These are phyloP conservation scores for Phytoseiulus persimilis DNA, from an alignment of 2,888 invertebrate species.

Conservation along the genomic window DNA sequence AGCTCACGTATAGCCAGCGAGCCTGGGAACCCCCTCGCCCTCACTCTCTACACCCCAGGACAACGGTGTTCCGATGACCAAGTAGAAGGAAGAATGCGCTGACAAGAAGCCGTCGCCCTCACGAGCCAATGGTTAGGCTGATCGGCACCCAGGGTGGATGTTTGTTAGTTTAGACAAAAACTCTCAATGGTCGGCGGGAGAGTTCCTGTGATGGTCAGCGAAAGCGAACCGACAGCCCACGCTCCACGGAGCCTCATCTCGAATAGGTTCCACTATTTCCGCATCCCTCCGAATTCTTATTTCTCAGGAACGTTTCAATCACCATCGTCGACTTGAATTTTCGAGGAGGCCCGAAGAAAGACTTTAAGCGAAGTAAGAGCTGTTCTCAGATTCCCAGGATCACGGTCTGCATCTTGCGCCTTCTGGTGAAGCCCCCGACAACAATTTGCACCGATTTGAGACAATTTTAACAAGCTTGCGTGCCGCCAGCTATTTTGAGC, in stretches of 20 bases:
- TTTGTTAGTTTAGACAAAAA: not conserved
- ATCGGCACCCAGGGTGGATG: not conserved
- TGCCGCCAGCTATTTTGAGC: not conserved
- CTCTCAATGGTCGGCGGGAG: not conserved
- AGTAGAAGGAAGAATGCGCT: not conserved
- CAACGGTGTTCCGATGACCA: not conserved
- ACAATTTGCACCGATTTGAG: not conserved
- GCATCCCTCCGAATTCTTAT: no score
- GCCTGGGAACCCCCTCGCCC: not conserved
- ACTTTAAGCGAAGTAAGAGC: not conserved
- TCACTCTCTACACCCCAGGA: not conserved
- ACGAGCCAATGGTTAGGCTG: not conserved
- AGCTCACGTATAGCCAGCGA: not conserved
- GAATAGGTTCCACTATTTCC: no score
- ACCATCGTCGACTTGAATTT: not conserved
- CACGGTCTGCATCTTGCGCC: not conserved
- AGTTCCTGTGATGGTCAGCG: not conserved
- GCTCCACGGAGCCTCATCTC: no score
- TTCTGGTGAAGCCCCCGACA: not conserved
- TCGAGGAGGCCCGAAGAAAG: not conserved
- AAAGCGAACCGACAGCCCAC: no score
- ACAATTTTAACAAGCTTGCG: not conserved
- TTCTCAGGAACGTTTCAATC: not conserved
- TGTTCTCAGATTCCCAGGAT: not conserved
- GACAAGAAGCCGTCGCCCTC: not conserved